A percentile compares a stretch with the other conserved stretches of the same genome.
Evolutionary conservation across 2,888 invertebrate genomes (phyloP).

Genomic region (Euclidia mi): DNA sequence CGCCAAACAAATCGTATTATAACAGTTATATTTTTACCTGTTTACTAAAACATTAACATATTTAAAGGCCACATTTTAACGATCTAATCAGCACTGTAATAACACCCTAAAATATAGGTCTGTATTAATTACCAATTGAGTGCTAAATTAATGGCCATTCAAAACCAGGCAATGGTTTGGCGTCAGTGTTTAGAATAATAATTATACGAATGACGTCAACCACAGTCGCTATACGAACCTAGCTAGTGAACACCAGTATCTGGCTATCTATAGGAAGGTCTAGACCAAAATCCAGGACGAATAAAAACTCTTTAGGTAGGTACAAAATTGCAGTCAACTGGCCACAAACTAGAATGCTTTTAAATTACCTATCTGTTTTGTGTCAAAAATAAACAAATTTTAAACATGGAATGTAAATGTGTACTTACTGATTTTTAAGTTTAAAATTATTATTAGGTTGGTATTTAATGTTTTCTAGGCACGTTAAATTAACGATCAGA

Average conservation of each 20-base stretch:
- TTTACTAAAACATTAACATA: no score
- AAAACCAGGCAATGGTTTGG: not conserved
- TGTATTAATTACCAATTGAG: not conserved
- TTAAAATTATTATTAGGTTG: no score
- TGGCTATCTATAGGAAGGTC: slow-evolving; percentile 1
- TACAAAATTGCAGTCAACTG: not conserved
- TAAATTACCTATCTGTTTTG: no score
- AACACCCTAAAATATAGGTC: not conserved
- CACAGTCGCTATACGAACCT: not conserved
- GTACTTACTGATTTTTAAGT: no score
- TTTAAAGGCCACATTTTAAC: not conserved
- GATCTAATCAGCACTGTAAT: not conserved
- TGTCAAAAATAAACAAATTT: no score
- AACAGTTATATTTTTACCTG: no score
- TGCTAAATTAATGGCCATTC: not conserved
- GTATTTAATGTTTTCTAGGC: no score
- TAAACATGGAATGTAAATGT: no score
- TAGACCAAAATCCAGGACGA: not conserved
- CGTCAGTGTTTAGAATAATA: not conserved
- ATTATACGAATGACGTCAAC: slow-evolving; percentile 1
- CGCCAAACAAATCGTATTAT: no score
- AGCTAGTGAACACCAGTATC: slow-evolving; percentile 1
- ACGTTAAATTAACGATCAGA: no score
- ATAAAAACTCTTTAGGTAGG: not conserved
- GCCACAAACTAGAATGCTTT: not conserved